Conservation (phyloP, 1,140 invertebrate genomes). For the Leptinotarsa undecemlineata region DNA sequence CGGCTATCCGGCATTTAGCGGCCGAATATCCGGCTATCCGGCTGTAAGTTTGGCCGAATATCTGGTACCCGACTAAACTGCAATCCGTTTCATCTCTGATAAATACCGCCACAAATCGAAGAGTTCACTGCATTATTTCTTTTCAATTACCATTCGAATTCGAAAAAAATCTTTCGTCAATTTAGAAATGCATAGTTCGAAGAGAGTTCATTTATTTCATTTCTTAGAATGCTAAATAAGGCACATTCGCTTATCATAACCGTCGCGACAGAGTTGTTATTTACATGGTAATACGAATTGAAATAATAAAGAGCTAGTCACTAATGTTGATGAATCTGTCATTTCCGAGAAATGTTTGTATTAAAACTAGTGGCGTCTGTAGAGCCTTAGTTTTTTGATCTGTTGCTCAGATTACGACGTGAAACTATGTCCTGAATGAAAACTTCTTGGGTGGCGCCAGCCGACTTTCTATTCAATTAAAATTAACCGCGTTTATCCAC, state of each 20-base stretch:
- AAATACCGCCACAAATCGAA: too few species aligned
- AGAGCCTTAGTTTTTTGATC: not conserved
- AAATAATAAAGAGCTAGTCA: too few species aligned
- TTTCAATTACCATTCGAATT: too few species aligned
- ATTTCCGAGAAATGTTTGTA: not conserved
- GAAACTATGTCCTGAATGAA: not conserved
- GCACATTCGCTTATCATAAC: not conserved
- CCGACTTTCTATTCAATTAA: constrained; percentile 2
- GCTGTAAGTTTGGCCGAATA: too few species aligned
- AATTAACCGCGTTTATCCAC: not conserved
- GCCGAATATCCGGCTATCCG: too few species aligned
- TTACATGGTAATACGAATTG: not conserved
- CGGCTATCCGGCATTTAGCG: too few species aligned
- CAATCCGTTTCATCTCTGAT: too few species aligned
- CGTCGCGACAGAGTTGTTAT: not conserved
- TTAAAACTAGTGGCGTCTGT: not conserved
- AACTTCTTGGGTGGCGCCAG: constrained; percentile 3
- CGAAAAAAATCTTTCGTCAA: too few species aligned
- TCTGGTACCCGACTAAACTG: too few species aligned
- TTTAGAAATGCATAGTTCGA: too few species aligned
- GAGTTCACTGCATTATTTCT: too few species aligned
- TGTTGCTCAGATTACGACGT: not conserved
- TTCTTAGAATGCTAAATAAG: constrained; percentile 6
- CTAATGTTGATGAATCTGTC: not conserved
- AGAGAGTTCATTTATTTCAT: not conserved